Base-by-base conservation (phyloP, 2,113 vertebrate genomes). In the Ardeotis arabs region DNA sequence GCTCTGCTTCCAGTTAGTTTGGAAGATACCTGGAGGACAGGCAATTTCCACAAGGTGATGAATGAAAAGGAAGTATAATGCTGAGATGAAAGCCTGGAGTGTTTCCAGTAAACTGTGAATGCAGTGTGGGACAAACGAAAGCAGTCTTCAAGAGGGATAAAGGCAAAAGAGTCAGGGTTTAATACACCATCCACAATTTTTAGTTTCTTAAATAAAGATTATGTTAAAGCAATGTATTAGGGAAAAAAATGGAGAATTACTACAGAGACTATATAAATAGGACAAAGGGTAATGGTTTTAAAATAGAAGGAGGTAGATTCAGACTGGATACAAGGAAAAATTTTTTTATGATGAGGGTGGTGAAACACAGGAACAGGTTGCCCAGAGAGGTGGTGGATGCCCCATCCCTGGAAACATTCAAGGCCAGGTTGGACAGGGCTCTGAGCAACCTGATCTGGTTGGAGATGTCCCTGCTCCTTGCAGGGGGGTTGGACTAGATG, bases 1-100 rank as follows among this genome's bases (percentile, higher is more conserved):
- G 22, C 9, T 80, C 80, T 58, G 77, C 76, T 93, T 95, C 76
- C 60, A 95, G 64, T 95, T 83, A 75, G 37, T 52, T 60, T 89
- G 29, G 44, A 84, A 96, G 83, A 93, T 89, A 95, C 90, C 94
- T 97, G 83, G 85, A 96, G 84, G 87, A 96, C 73, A 95, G 77
- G 77, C 83, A 93, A 89, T 92, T 94, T 94, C 93, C 88, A 93
- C 56, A 76, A 87, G 33, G 80, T 92, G 96, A 93, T 92, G 88
- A 96, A 92, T 89, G 96, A 96, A 94, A 90, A 97, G 96, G 96
- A 97, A 97, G 56, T 64, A 81, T 68, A 92, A 85, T 11, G 35
- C 22, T 59, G 24, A 93, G 90, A 88, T 7, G 2, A 92, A 92
- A 92, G 76, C 20, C 69, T 96, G 95, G 96, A 94, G 69, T 24